Evolutionary conservation across 53 echinoderm and acorn worm genomes (phyloP).

Genomic region (Echinarachnius parma): DNA sequence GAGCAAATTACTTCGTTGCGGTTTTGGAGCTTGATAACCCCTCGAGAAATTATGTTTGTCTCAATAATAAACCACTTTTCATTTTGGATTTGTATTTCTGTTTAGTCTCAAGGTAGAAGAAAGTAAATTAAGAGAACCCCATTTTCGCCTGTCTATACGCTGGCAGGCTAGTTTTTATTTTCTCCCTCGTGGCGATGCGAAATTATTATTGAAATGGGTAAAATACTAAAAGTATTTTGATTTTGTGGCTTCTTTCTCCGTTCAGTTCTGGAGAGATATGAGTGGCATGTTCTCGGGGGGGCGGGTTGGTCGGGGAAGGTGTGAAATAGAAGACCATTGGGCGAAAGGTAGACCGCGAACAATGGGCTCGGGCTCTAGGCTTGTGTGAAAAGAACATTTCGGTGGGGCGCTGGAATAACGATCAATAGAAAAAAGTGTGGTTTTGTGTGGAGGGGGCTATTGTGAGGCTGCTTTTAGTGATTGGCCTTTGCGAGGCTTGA

Average conservation of each 20-base stretch:
- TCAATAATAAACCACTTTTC: slow-evolving; percentile 17
- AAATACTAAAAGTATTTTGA: slow-evolving; percentile 38
- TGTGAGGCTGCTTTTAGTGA: slow-evolving; percentile 37
- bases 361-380: slow-evolving; percentile 40
- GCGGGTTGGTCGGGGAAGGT: slow-evolving; percentile 16
- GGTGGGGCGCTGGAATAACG: slow-evolving; percentile 14
- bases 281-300: slow-evolving; percentile 19
- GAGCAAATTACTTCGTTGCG: slow-evolving; percentile 33
- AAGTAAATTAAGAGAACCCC: slow-evolving; percentile 18
- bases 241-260: slow-evolving; percentile 39
- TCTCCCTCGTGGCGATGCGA: background rate
- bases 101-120: slow-evolving; percentile 23
- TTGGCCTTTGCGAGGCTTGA: slow-evolving; percentile 47
- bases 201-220: slow-evolving; percentile 9
- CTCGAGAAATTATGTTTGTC: slow-evolving; percentile 18
- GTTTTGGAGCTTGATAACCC: slow-evolving; percentile 14
- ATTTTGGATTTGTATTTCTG: slow-evolving; percentile 18
- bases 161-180: slow-evolving; percentile 16
- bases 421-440: slow-evolving; percentile 34
- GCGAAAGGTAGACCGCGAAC: slow-evolving; percentile 31
- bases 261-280: slow-evolving; percentile 20
- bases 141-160: background rate
- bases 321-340: slow-evolving; percentile 30
- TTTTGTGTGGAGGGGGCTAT: slow-evolving; percentile 41
- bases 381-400: slow-evolving; percentile 40